A percentile compares a stretch with the other conserved stretches of the same genome.
phyloP scores from a whole-genome alignment of 2,797 vertebrate species.

The Acridotheres tristis region DNA sequence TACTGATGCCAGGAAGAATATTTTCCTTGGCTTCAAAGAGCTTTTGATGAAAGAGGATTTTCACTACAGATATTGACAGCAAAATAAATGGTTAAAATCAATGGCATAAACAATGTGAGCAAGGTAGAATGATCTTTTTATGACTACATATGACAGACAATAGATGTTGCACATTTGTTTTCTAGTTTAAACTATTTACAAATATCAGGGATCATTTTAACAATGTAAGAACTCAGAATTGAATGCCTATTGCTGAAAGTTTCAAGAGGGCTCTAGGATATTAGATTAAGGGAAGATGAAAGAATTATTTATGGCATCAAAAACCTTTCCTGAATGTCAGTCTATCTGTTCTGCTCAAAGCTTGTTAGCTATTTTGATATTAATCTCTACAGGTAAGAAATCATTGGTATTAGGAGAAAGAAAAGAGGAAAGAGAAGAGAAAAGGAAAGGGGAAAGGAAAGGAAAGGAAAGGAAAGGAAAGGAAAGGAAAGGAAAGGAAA shows the following conservation, averaged over 20 bases:
- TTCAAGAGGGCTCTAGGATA: background rate
- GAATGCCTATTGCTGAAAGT: background rate
- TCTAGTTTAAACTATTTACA: background rate
- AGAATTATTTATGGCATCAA: background rate
- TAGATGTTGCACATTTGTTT: background rate
- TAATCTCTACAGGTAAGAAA: background rate
- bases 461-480: background rate
- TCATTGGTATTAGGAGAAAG: background rate
- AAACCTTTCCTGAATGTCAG: background rate
- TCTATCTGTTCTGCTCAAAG: background rate
- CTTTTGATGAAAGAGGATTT: background rate
- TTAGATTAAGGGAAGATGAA: background rate
- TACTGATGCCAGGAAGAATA: background rate
- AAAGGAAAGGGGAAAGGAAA: no score
- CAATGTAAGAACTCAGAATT: background rate
- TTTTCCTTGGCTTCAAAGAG: conserved; percentile 3
- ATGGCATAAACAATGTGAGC: background rate
- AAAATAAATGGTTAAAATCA: background rate
- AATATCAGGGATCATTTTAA: background rate
- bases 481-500: background rate
- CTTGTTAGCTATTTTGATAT: background rate
- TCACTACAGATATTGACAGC: background rate
- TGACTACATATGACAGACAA: background rate
- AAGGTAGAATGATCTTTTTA: background rate
- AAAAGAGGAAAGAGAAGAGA: background rate